These are phyloP conservation scores for Acestrorhynchus altus DNA, from an alignment of 2,797 vertebrate species.

Conservation along the genomic window DNA sequence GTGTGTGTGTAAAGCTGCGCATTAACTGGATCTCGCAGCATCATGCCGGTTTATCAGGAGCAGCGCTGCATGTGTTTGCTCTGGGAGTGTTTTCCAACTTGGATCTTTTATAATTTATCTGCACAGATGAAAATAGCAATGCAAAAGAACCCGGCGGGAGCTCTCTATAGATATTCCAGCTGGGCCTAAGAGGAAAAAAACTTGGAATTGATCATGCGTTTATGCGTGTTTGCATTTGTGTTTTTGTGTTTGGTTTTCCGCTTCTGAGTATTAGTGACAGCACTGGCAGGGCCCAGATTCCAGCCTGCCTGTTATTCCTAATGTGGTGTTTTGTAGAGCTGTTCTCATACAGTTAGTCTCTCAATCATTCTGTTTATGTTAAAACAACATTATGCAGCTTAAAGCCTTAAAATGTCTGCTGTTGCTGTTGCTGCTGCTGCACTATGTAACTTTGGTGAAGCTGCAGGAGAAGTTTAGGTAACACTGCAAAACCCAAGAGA, in stretches of 20 bases:
- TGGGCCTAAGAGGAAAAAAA: not conserved
- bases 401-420: no score
- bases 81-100: slow-evolving; percentile 16
- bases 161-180: not conserved
- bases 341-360: not conserved
- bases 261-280: not conserved
- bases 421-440: no score
- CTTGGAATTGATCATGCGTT: not conserved
- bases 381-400: no score
- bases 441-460: no score
- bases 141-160: not conserved
- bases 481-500: no score
- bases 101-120: slow-evolving; percentile 9
- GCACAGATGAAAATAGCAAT: slow-evolving; percentile 15
- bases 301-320: not conserved
- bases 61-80: not conserved
- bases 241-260: not conserved
- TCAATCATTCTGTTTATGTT: not conserved
- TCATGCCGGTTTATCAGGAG: slow-evolving; percentile 8
- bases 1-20: slow-evolving; percentile 4
- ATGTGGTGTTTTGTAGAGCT: not conserved
- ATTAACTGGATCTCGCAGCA: slow-evolving; percentile 21
- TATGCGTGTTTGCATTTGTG: slow-evolving; percentile 10
- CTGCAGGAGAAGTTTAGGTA: no score
- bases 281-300: not conserved